Base-by-base conservation (phyloP, 2,797 vertebrate genomes). In the Artibeus lituratus region DNA sequence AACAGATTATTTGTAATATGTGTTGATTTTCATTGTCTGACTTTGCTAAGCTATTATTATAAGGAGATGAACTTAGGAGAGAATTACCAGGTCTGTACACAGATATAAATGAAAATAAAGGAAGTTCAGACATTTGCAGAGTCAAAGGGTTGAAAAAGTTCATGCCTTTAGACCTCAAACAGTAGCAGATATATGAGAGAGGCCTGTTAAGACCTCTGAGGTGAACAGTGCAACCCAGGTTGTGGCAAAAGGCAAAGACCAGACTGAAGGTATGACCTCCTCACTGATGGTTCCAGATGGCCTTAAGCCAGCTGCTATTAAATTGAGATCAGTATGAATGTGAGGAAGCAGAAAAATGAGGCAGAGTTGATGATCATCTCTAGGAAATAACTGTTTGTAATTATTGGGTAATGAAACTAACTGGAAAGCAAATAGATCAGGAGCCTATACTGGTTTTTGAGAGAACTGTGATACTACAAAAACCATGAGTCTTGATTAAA, bases 31-130 rank as follows among this genome's bases (percentile, higher is more conserved):
- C 88, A 90, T 57, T 85, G 77, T 35, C 37, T 87, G 57, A 35
- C 44, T 95, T 94, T 80, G 80, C 35, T 95, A 37, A 86, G 42
- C 19, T 86, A 67, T 53, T 91, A 62, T 53, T 84, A 84, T 39
- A 94, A 67, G 80, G 47, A 91, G 69, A 80, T 83, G 53, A 86
- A 73, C 55, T 89, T 62, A 67, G 81, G 89, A 87, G 86, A 91
- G 69, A 92, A 55, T 65, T 32, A 82, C 49, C n/a, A 87, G 44
- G 42, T 78, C 44, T 90, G 22, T 72, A 84, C 87, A 57, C n/a
- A 87, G 53, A 90, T 92, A 90, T 62, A 67, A 87, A 74, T n/a
- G 22, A 47, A 49, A 92, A 94, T 81, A 78, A 44, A 94, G 84
- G n/a, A 74, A 87, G 47, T 73, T 29, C 47, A 83, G 91, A 53